phyloP scores from a whole-genome alignment of 2,797 vertebrate species.

The Carduelis carduelis region DNA sequence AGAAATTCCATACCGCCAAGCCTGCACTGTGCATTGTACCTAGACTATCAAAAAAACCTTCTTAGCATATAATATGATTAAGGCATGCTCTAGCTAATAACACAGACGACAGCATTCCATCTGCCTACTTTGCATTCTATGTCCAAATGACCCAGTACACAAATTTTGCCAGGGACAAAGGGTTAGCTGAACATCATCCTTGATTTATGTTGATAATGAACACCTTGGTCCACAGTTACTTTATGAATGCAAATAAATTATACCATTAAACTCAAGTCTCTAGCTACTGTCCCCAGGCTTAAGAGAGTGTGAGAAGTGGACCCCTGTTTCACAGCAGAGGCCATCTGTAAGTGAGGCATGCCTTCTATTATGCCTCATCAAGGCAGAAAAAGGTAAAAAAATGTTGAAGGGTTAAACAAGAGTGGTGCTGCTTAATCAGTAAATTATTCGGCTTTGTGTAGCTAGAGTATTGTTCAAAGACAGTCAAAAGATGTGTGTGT shows the following conservation, averaged over 20 bases:
- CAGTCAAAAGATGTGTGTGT: background rate
- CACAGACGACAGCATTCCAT: background rate
- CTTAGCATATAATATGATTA: background rate
- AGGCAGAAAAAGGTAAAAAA: background rate
- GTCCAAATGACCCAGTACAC: background rate
- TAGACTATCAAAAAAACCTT: background rate
- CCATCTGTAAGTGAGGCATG: background rate
- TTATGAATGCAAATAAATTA: background rate
- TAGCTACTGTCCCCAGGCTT: background rate
- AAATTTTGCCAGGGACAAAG: background rate
- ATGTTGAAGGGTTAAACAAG: background rate
- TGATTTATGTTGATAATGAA: background rate
- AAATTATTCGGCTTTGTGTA: background rate
- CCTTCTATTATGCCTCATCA: background rate
- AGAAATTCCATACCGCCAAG: background rate
- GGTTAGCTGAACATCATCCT: background rate
- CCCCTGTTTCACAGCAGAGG: background rate
- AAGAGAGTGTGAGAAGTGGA: background rate
- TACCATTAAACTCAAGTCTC: background rate
- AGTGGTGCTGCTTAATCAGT: background rate
- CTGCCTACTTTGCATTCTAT: background rate
- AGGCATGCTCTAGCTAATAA: background rate
- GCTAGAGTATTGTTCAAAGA: background rate
- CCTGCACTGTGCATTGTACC: conserved; percentile 3
- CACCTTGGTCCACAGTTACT: background rate